These are phyloP conservation scores for Felis catus DNA, from an alignment of 2,113 vertebrate species.

Conservation along the genomic window F.catus_Fca126_mat1.0 CM031414.1:91682001-91682500, in stretches of 20 bases:
- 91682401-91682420: constrained; percentile 91
- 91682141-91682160: background rate
- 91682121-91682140: background rate
- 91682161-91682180: constrained; percentile 4
- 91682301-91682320: constrained; percentile 86
- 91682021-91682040: background rate
- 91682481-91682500: background rate
- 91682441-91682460: background rate
- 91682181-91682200: background rate
- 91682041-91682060: background rate
- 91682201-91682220: background rate
- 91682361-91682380: constrained; percentile 87
- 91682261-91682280: background rate
- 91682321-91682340: constrained; percentile 85
- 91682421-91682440: constrained; percentile 71
- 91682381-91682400: constrained; percentile 92
- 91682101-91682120: background rate
- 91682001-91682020: background rate
- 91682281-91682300: constrained; percentile 84
- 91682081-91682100: background rate
- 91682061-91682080: background rate
- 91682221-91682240: background rate
- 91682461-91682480: background rate
- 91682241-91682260: background rate
- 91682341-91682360: constrained; percentile 88